Evolutionary conservation across 2,888 invertebrate genomes (phyloP).

Genomic region (Cataglyphis albicans): DNA sequence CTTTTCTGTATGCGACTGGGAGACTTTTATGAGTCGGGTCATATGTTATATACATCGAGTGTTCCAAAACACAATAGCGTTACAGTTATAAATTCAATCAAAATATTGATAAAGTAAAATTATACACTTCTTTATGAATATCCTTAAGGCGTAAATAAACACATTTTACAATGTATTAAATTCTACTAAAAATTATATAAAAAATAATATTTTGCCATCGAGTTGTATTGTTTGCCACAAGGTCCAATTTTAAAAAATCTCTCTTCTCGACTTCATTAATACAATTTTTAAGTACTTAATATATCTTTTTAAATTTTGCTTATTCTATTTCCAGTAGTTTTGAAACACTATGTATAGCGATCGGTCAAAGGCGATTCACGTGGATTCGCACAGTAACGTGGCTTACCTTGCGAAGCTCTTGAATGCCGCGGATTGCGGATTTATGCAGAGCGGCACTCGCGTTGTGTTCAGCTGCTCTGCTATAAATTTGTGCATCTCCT

Average conservation of each 20-base stretch:
- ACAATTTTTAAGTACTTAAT: not conserved
- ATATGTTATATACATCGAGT: not conserved
- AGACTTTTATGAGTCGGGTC: slow-evolving; percentile 18
- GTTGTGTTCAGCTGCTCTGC: slow-evolving; percentile 98
- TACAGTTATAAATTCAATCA: not conserved
- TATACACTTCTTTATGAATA: not conserved
- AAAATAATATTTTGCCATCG: not conserved
- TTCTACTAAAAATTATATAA: not conserved
- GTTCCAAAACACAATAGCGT: slow-evolving; percentile 28
- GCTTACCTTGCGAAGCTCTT: slow-evolving; percentile 99
- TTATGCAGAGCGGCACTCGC: slow-evolving; percentile 99
- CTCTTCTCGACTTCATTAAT: too few relatives aligned
- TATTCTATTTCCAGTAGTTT: not conserved
- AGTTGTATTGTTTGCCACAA: too few relatives aligned
- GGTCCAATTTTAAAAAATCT: not conserved
- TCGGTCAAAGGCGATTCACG: slow-evolving; percentile 41
- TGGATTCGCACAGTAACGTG: slow-evolving; percentile 57
- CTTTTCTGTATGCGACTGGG: slow-evolving; percentile 38
- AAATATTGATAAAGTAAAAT: not conserved
- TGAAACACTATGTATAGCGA: slow-evolving; percentile 19
- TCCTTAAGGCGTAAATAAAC: not conserved
- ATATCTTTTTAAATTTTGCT: not conserved
- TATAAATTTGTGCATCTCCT: slow-evolving; percentile 99
- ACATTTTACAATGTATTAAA: not conserved
- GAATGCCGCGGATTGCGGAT: slow-evolving; percentile 99